Conservation (phyloP, 1,140 invertebrate genomes). For the Diachasma alloeum region DNA sequence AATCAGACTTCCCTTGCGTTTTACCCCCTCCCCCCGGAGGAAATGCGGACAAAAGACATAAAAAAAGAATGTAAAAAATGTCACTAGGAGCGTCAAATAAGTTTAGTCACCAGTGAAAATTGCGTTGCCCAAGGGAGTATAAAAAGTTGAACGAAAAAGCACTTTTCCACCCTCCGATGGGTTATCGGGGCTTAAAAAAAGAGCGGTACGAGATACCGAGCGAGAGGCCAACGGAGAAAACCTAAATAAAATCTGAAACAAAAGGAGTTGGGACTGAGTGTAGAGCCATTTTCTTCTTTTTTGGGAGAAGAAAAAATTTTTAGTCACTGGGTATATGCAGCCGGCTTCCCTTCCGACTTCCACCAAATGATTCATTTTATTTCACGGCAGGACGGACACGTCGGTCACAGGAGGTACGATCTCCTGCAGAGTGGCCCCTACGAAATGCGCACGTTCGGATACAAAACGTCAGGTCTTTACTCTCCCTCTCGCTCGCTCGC, state of each 20-base stretch:
- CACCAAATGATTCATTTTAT: slow-evolving; percentile 58
- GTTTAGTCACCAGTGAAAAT: slow-evolving; percentile 46
- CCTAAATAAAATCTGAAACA: background rate
- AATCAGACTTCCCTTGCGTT: too few species aligned
- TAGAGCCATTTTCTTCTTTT: background rate
- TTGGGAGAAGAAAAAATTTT: background rate
- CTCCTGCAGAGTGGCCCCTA: background rate
- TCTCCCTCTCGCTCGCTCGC: background rate
- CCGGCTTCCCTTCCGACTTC: slow-evolving; percentile 36
- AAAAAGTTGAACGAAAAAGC: slow-evolving; percentile 17
- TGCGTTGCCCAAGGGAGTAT: slow-evolving; percentile 36
- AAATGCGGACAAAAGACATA: background rate
- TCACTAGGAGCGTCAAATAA: slow-evolving; percentile 38
- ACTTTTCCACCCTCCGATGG: background rate
- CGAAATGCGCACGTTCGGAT: slow-evolving; percentile 6
- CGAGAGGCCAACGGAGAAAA: background rate
- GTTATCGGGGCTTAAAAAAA: slow-evolving; percentile 1
- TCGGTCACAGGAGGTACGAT: slow-evolving; percentile 49
- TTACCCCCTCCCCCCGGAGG: too few species aligned
- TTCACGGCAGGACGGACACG: slow-evolving; percentile 54
- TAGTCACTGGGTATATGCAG: slow-evolving; percentile 34
- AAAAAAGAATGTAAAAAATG: background rate
- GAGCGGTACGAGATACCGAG: background rate
- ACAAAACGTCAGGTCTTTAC: slow-evolving; percentile 10
- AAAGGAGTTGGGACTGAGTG: background rate